Percentiles rank a stretch among this genome's conserved stretches.
These are phyloP conservation scores for Sylvia atricapilla DNA, from an alignment of 2,113 vertebrate species.

Conservation along the genomic window DNA sequence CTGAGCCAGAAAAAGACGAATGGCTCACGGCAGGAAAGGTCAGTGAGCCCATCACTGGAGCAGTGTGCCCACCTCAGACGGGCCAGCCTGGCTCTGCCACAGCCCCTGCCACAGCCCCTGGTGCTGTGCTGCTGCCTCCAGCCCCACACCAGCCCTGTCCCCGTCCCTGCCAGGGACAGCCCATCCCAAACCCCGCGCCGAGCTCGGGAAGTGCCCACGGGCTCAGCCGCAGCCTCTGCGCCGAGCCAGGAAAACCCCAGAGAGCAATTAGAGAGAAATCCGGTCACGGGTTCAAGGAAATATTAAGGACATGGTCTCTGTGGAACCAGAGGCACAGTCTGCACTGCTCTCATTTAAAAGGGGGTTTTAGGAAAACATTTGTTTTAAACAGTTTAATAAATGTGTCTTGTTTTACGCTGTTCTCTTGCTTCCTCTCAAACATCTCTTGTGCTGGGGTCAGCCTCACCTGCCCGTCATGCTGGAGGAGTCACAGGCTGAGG, in stretches of 20 bases:
- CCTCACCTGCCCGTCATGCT: rapidly evolving
- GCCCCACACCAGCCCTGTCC: rapidly evolving
- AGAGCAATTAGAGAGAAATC: conserved; percentile 8
- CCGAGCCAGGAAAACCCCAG: neutral
- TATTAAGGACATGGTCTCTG: neutral
- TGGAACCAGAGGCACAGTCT: neutral
- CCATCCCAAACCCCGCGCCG: rapidly evolving
- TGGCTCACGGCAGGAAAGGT: neutral
- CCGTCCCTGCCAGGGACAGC: neutral
- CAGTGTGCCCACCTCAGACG: rapidly evolving
- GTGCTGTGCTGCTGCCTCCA: no score
- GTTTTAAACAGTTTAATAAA: neutral
- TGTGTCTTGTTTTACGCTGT: neutral
- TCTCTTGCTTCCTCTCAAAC: neutral
- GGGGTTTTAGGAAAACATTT: conserved; percentile 4
- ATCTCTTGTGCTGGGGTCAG: neutral
- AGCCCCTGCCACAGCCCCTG: neutral
- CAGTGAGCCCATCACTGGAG: rapidly evolving
- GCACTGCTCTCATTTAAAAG: neutral
- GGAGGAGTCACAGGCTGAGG: neutral
- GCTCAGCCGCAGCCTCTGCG: neutral
- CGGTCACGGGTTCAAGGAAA: neutral
- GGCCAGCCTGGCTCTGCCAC: neutral
- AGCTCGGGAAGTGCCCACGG: neutral
- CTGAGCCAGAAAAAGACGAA: neutral